Evolutionary conservation across 2,888 invertebrate genomes (phyloP).

Genomic region (Lamellibrachia columna): DNA sequence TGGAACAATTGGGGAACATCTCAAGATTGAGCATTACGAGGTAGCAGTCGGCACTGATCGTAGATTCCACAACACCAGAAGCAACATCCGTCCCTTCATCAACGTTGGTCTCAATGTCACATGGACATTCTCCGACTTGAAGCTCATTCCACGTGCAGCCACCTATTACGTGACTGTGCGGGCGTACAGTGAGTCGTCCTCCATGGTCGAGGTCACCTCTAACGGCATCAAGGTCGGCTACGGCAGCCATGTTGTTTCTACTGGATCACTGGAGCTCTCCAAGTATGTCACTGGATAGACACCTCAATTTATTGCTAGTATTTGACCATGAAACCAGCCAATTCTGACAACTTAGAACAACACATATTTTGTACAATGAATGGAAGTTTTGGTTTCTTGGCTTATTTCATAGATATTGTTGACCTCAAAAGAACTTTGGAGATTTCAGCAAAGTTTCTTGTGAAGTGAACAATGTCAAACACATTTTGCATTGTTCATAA

Average conservation of each 20-base stretch:
- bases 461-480: no score
- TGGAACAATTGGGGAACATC: constrained; percentile 37
- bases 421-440: no score
- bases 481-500: background rate
- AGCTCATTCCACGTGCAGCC: constrained; percentile 40
- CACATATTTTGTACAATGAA: no score
- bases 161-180: constrained; percentile 50
- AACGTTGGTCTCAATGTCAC: constrained; percentile 47
- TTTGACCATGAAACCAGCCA: background rate
- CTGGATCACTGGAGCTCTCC: constrained; percentile 3
- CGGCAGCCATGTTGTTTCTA: background rate
- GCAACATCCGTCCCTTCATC: constrained; percentile 49
- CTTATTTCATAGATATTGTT: no score
- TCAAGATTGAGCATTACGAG: constrained; percentile 46
- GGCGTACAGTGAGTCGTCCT: constrained; percentile 43
- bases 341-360: no score
- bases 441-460: no score
- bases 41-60: constrained; percentile 50
- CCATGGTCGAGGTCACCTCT: constrained; percentile 45
- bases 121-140: constrained; percentile 45
- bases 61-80: constrained; percentile 44
- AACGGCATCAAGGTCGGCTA: constrained; percentile 48
- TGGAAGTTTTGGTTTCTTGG: no score
- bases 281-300: background rate
- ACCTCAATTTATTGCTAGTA: background rate